Base-by-base conservation (phyloP, 1,140 invertebrate genomes). In the Nasonia longicornis region DNA sequence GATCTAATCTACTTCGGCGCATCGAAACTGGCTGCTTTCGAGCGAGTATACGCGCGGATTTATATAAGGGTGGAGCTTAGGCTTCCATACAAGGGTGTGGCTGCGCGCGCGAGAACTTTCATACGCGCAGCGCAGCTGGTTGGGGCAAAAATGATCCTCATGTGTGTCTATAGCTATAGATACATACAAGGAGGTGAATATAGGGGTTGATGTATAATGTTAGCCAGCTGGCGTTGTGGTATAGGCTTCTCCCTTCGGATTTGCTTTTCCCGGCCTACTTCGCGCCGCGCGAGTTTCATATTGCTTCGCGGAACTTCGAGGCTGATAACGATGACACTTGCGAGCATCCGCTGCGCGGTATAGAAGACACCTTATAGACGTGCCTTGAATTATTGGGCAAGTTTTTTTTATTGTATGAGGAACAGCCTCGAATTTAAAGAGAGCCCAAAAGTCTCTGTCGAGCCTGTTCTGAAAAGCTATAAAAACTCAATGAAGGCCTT, bases 181-280 rank as follows among this genome's bases (percentile, higher is more conserved):
- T 1, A 42, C 6, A 12, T 58, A 58, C 1, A 58, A 7, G 16
- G 16, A 58, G 3, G 16, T n/a, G 16, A 58, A 20, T 35, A 85
- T 80, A 82, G 85, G 85, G 85, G 85, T 85, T 64, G 82, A 87
- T 4, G 4, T 35, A 35, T 87, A 87, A 10, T 86, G 86, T 86
- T 83, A 85, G 75, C 86, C 86, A 87, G 86, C 86, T 87, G 86
- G 84, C 86, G 85, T 85, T n/a, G 1, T 3, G 29, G 10, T 11
- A 26, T 26, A 26, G 1, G 26, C 10, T 26, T 31, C 22, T 83
- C 35, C 26, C 29, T 20, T 70, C 2, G 52, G 52, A 58, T 58
- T 58, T n/a, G 52, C 52, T 58, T 58, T 58, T 58, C 45, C 10
- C 52, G 52, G 52, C 52, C 52, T 16, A 58, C 52, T 58, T 58